These are phyloP conservation scores for Diphyllodes magnificus DNA, from an alignment of 2,113 vertebrate species.

Conservation along the genomic window DNA sequence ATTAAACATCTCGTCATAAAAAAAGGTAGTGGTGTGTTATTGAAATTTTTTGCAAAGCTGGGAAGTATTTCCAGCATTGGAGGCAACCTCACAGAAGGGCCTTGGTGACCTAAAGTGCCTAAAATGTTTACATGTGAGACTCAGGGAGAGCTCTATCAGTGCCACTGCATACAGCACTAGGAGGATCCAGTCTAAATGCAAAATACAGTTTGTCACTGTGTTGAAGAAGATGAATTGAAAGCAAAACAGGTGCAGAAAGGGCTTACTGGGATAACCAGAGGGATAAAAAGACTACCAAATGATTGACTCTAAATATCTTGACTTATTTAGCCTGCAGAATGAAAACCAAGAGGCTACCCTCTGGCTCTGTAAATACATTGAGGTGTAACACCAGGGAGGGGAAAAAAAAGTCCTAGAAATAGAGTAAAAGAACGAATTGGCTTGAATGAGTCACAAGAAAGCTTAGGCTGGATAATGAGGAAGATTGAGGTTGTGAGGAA, in stretches of 20 bases:
- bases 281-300: background rate
- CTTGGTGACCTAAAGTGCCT: background rate
- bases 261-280: background rate
- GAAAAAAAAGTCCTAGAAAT: background rate
- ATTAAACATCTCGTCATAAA: slow-evolving; percentile 12
- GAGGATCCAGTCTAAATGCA: background rate
- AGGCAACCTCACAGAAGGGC: background rate
- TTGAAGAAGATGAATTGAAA: background rate
- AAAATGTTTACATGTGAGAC: background rate
- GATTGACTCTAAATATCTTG: background rate
- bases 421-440: background rate
- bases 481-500: background rate
- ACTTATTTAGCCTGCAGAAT: background rate
- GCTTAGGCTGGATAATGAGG: background rate
- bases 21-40: background rate
- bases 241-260: background rate
- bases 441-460: background rate
- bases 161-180: background rate
- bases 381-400: background rate
- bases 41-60: background rate
- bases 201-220: background rate
- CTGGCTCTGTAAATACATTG: background rate
- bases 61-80: background rate
- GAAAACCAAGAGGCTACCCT: background rate
- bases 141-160: background rate